Base-by-base conservation (phyloP, 2,888 invertebrate species). In the Drosophila antonietae region DNA sequence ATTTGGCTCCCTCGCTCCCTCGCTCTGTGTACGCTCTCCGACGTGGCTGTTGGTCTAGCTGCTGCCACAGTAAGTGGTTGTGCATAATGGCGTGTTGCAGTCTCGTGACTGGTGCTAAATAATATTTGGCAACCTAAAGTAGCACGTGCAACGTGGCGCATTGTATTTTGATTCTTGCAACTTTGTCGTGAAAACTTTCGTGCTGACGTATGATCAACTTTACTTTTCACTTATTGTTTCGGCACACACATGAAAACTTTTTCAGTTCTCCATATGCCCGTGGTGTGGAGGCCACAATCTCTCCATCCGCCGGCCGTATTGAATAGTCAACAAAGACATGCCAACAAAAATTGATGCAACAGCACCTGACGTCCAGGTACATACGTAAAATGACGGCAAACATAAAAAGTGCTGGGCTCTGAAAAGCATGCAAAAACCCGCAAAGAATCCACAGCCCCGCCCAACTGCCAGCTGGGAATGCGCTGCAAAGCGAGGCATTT, bases 11-110 rank as follows among this genome's bases (percentile, higher is more conserved):
- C 31, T 28, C n/a, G 14, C 23, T 8, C 46, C 23, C 14, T 23
- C 14, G 3, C 7, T 3, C 14, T 23, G 18, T 2, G 2, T 10
- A 12, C 6, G 18, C 18, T 20, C 10, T 18, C 10, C 43, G 43
- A 20, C 18, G 10, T 20, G 5, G 10, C 20, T 43, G 33, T 3
- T 35, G 20, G 8, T 31, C 41, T 41, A n/a, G 55, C 52, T 23
- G 28, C 18, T 52, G 73, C 73, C 83, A 69, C 88, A 82, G 73
- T 75, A 81, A 81, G 81, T 86, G 86, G 79, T 61, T 70, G 61
- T 79, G 89, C 81, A 86, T 79, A 86, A 80, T 83, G 87, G 75
- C 87, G 65, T 71, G 83, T 53, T 66, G 70, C 73, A 43, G 59
- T 67, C 41, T 60, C 51, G 41, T 51, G 52, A 23, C 55, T 56